Base-by-base conservation (phyloP, 2,797 vertebrate species). In the Paguma larvata region DNA sequence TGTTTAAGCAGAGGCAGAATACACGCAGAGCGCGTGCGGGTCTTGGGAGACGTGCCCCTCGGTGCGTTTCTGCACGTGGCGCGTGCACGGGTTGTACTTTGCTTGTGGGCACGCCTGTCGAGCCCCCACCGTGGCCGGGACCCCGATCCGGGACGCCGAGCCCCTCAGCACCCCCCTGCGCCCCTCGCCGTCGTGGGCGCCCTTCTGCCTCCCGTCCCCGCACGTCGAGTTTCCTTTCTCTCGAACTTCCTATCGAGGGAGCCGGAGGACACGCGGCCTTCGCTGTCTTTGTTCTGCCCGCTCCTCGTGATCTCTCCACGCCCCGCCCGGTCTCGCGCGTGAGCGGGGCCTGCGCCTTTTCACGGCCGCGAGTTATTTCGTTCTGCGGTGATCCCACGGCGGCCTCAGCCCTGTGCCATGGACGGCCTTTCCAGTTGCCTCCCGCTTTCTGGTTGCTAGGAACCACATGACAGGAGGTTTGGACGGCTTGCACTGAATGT, bases 341-440 rank as follows among this genome's bases (percentile, higher is more conserved):
- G 4, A 1, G 2, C 2, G 30, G 53, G 13, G 15, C 0, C 44
- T 95, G 53, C 13, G 15, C 0, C 44, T 95, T 79, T 96, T 80
- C 73, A 3, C 1, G 0, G 68, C 77, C 70, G 79, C 0, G 89
- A 46, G 32, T 72, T 72, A 38, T 25, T 89, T 73, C 23, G 3
- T 0, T 0, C 0, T 0, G 0, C 1, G 34, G 3, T 1, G 12
- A 0, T 1, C 11, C 56, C 68, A 2, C 21, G 0, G 2, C 7
- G 0, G 8, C 4, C 0, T 10, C 25, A 2, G 4, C 16, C 18
- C 41, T 41, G 16, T 30, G 4, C 15, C 8, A 4, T 0, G 23
- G 44, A 4, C 14, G 63, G 23, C 25, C 15, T 3, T 72, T 48
- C 19, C 44, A 46, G 44, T 3, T 25, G 21, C 30, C 70, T 46